Base-by-base conservation (phyloP, 2,113 vertebrate species). In the pig (Sus scrofa) region DNA sequence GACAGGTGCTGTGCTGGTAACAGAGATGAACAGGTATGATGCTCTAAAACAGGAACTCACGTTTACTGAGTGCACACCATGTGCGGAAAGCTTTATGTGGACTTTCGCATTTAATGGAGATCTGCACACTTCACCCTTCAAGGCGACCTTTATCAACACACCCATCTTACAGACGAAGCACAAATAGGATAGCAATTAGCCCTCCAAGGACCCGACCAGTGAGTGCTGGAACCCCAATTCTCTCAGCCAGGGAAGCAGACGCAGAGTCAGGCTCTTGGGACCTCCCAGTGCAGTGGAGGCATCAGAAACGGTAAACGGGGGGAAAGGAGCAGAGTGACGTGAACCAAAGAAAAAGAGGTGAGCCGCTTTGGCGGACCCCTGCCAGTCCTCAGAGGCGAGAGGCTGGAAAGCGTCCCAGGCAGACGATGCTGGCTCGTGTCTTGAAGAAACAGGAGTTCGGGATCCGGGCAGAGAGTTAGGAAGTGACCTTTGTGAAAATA, bases 1-100 rank as follows among this genome's bases (percentile, higher is more conserved):
- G 78, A 85, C 93, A 86, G 79, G 94, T 86, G 94, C 86, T 12
- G 50, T 14, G 68, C 83, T 13, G 52, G 74, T 30, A 19, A 14
- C 27, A n/a, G 39, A 44, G 26, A 5, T 3, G 32, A 3, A 18
- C 65, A 50, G 22, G 27, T 27, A 50, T 0, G 63, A 32, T 0
- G 62, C 63, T 4, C 14, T 9, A 19, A 30, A 24, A 15, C 14
- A 24, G 74, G 65, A 9, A 3, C 39, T 1, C 8, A 10, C 32
- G 32, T 75, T 54, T 75, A 39, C 2, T 34, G 74, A 2, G 74
- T 14, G 88, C 81, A 19, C 91, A 6, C n/a, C 7, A 1, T 7
- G 63, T 39, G 11, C 50, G 19, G 26, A 16, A n/a, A 24, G 83
- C 68, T 60, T 22, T 9, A 0, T 3, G 74, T 50, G 86, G 39